Evolutionary conservation across 1,140 invertebrate species (phyloP).

Genomic region (Pseudomyrmex sp.): DNA sequence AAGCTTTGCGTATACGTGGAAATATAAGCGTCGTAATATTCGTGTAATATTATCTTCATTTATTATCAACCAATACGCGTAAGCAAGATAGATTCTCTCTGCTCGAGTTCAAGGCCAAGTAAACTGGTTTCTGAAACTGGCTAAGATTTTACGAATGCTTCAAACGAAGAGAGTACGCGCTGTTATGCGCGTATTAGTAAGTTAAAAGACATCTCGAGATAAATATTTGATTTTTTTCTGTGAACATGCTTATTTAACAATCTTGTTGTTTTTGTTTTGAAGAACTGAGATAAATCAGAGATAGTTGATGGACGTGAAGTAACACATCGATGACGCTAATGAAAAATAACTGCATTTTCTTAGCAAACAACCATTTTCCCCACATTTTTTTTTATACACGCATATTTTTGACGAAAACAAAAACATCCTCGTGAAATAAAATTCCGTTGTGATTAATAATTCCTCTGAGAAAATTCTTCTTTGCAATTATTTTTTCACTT

Average conservation of each 20-base stretch:
- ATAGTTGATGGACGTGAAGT: neutral
- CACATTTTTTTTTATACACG: too few species aligned
- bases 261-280: neutral
- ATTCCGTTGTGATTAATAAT: too few species aligned
- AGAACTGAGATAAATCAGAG: neutral
- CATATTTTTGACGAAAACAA: too few species aligned
- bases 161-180: neutral
- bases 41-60: slow-evolving; percentile 4
- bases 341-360: slow-evolving; percentile 3
- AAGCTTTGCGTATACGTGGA: neutral
- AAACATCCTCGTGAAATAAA: too few species aligned
- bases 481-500: too few species aligned
- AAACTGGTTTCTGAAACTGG: slow-evolving; percentile 61
- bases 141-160: slow-evolving; percentile 7
- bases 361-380: neutral
- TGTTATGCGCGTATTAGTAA: neutral
- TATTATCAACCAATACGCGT: slow-evolving; percentile 19
- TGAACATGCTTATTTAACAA: too few species aligned
- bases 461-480: too few species aligned
- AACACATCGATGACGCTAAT: neutral
- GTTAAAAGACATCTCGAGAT: neutral
- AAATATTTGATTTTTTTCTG: slow-evolving; percentile 11
- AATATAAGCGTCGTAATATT: neutral
- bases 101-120: slow-evolving; percentile 60
- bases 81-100: slow-evolving; percentile 8